Conservation (phyloP, 2,888 invertebrate species). For the Oscheius sp. region DNA sequence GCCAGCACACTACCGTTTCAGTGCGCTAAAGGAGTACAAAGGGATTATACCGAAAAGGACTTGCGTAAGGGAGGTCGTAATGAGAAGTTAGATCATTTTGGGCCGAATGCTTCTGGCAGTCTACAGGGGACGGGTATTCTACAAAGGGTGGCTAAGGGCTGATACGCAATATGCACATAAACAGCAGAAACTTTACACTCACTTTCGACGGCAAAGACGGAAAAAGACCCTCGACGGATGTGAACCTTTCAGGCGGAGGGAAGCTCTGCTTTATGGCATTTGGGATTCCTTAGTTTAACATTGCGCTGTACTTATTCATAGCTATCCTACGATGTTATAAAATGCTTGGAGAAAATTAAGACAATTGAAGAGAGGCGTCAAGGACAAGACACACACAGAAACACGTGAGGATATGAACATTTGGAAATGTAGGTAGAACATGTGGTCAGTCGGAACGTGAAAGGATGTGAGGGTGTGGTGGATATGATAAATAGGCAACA, state of each 20-base stretch:
- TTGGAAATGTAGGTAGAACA: too few species aligned
- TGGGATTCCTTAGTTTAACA: constrained; percentile 15
- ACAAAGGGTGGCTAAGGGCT: background rate
- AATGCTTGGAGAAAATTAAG: too few species aligned
- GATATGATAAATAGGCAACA: background rate
- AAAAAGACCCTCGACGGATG: constrained; percentile 27
- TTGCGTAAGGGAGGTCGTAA: background rate
- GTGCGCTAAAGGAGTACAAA: background rate
- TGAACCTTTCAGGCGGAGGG: constrained; percentile 18
- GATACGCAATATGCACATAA: constrained; percentile 17
- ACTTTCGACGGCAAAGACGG: background rate
- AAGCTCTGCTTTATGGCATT: constrained; percentile 20
- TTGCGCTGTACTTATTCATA: constrained; percentile 7
- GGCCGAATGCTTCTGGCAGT: background rate
- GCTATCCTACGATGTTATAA: too few species aligned
- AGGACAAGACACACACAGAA: background rate
- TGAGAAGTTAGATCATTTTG: background rate
- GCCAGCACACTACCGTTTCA: background rate
- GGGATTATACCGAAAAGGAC: constrained; percentile 10
- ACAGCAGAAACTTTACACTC: constrained; percentile 21
- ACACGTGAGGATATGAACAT: background rate
- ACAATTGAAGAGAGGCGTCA: background rate
- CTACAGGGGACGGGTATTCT: background rate
- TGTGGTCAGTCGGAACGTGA: too few species aligned
- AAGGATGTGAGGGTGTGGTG: too few species aligned